Conservation (phyloP, 1,140 invertebrate genomes). For the Drosophila hydei region DNA sequence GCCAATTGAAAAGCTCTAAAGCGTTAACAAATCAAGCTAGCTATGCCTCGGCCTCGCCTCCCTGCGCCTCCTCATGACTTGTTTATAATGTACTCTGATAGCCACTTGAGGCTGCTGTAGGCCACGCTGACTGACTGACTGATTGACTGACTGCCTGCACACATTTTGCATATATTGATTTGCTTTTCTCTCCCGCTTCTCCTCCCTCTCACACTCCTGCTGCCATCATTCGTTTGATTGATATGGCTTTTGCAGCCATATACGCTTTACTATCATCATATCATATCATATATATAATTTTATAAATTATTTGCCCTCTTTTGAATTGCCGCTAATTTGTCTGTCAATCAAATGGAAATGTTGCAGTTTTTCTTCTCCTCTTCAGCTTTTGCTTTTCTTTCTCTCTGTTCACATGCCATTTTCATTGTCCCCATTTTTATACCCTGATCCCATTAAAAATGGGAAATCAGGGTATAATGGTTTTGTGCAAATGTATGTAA, state of each 20-base stretch:
- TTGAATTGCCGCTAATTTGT: conserved; percentile 81
- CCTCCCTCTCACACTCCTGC: background rate
- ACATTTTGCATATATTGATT: conserved; percentile 47
- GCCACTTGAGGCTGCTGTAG: conserved; percentile 63
- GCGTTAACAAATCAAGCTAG: conserved; percentile 53
- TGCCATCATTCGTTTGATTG: conserved; percentile 77
- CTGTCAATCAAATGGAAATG: conserved; percentile 71
- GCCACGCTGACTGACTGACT: conserved; percentile 20
- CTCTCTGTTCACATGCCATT: conserved; percentile 13
- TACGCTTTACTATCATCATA: conserved; percentile 10
- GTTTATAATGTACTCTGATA: conserved; percentile 57
- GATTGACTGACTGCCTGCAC: conserved; percentile 40
- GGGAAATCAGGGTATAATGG: no score
- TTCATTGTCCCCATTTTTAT: conserved; percentile 34
- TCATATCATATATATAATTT: conserved; percentile 23
- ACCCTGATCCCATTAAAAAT: no score
- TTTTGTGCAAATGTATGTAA: no score
- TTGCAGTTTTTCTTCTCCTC: conserved; percentile 25
- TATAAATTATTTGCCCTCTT: conserved; percentile 70
- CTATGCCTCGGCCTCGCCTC: background rate
- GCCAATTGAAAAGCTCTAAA: conserved; percentile 54
- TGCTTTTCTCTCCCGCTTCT: conserved; percentile 60
- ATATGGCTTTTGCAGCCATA: conserved; percentile 63
- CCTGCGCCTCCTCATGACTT: conserved; percentile 14
- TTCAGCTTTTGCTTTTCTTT: conserved; percentile 19